These are phyloP conservation scores for Sphenodon punctatus DNA, from an alignment of 2,797 vertebrate genomes.

Conservation along the genomic window DNA sequence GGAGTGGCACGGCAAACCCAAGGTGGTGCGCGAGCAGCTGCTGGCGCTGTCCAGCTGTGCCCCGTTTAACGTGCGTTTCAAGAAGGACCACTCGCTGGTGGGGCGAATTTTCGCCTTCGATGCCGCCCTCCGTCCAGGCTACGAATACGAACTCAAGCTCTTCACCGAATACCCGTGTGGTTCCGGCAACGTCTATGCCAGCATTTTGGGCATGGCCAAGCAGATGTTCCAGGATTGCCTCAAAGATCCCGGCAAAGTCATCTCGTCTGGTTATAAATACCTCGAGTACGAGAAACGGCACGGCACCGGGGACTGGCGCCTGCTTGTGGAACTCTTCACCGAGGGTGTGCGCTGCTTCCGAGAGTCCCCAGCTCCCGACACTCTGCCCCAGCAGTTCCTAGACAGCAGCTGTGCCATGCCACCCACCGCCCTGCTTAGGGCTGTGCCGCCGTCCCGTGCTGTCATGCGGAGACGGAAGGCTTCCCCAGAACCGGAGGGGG, in stretches of 20 bases:
- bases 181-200: constrained; percentile 85
- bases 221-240: constrained; percentile 89
- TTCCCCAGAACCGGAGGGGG: constrained; percentile 63
- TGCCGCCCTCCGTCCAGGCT: constrained; percentile 71
- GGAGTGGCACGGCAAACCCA: constrained; percentile 83
- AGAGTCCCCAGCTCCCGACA: constrained; percentile 74
- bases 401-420: constrained; percentile 76
- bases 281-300: constrained; percentile 90
- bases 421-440: constrained; percentile 55
- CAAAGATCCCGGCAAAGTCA: constrained; percentile 79
- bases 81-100: constrained; percentile 86
- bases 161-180: constrained; percentile 88
- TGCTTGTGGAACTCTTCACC: constrained; percentile 85
- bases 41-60: constrained; percentile 81
- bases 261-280: constrained; percentile 88
- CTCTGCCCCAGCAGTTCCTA: constrained; percentile 83
- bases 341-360: constrained; percentile 86
- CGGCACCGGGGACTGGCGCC: constrained; percentile 86
- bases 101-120: constrained; percentile 88
- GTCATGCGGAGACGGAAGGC: constrained; percentile 65
- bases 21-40: constrained; percentile 82
- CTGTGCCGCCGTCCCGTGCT: constrained; percentile 67
- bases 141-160: constrained; percentile 87
- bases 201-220: constrained; percentile 82
- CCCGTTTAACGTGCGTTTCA: constrained; percentile 90